A percentile compares a stretch with the other conserved stretches of the same genome.
Evolutionary conservation across 2,113 vertebrate species (phyloP).

Genomic region (Lamprotornis superbus): DNA sequence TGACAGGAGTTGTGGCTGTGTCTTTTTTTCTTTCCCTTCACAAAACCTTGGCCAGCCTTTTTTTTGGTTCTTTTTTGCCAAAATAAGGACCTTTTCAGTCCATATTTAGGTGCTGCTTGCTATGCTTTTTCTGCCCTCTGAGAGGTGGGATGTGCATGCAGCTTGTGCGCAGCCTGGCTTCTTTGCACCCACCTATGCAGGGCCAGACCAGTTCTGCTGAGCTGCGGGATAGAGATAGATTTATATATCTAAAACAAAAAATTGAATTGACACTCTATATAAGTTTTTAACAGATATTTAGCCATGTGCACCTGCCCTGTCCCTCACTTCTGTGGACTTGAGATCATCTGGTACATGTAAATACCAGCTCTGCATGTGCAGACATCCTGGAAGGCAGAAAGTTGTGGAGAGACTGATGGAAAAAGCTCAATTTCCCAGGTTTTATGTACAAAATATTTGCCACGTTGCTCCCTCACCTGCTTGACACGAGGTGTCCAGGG

Average conservation of each 20-base stretch:
- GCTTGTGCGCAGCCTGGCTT: not conserved
- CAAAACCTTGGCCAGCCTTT: not conserved
- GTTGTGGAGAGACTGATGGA: not conserved
- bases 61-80: not conserved
- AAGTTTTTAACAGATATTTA: not conserved
- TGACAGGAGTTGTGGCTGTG: fast-evolving
- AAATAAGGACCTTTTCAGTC: not conserved
- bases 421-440: not conserved
- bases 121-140: not conserved
- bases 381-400: not conserved
- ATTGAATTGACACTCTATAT: no score
- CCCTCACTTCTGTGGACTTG: fast-evolving
- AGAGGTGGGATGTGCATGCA: not conserved
- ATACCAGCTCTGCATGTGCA: fast-evolving
- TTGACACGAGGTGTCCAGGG: not conserved
- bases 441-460: not conserved
- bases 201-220: not conserved
- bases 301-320: not conserved
- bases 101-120: not conserved
- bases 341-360: not conserved
- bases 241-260: no score
- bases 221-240: not conserved
- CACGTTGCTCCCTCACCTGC: not conserved
- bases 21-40: not conserved
- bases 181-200: not conserved